Evolutionary conservation across 2,113 vertebrate genomes (phyloP), one percentile per base, ranked within the genome.

Genomic region (Anthoscopus minutus): DNA sequence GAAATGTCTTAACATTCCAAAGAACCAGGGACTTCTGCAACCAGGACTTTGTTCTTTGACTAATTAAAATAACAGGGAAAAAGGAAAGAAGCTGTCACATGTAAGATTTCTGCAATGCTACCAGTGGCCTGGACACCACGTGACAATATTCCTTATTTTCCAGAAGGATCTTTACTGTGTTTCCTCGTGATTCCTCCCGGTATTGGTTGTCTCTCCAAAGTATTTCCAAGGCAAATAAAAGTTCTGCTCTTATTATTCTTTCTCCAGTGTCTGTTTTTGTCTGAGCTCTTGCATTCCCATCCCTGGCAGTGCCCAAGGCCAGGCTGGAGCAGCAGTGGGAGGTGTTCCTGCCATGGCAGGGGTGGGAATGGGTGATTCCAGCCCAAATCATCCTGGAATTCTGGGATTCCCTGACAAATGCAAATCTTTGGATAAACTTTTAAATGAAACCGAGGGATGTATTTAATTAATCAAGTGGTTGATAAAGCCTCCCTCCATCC

Each of bases 261-360:
- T 62, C 37, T 35, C 23, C 13, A 5, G 10, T 4, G 2, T 13
- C 11, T 4, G 11, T 24, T 14, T 45, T 65, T 42, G 44, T 56
- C 33, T n/a, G 42, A 72, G 28, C 17, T 22, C 25, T 45, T 58
- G 27, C 12, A 22, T 87, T 86, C n/a, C 61, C n/a, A 47, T 10
- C n/a, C 38, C 69, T 81, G 86, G 77, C 3, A 40, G 27, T 66
- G 69, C 1, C 45, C 78, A 5, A 10, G 19, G 31, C 22, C 37
- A 30, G 77, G 28, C 0, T 89, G 67, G 51, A 16, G 0, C 8
- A 48, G 1, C 2, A 35, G 38, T 8, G 78, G 44, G 0, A 51
- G 5, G 11, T 47, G 45, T 57, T 50, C 66, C 57, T 87, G 48
- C 20, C 45, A 13, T 35, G 66, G 50, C 42, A 8, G 65, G 31